Base-by-base conservation (phyloP, 1,140 invertebrate genomes). In the Cardiocondyla obscurior region DNA sequence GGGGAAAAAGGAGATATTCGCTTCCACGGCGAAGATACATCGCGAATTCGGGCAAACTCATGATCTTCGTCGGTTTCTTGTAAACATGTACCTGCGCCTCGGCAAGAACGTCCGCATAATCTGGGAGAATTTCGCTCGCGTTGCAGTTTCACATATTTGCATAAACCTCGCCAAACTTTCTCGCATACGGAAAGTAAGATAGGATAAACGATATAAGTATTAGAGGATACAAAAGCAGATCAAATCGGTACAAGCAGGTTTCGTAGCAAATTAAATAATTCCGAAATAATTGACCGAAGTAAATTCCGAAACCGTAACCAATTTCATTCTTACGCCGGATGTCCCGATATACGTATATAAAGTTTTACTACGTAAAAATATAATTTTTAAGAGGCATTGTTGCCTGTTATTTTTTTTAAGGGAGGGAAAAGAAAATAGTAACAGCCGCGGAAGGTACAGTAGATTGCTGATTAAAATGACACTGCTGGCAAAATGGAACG, bases 141-240 rank as follows among this genome's bases (percentile, higher is more conserved):
- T 67, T 70, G 83, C 85, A 86, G 85, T 86, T 86, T 82, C 76
- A 46, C 49, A 85, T 85, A 86, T 86, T 86, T 86, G 62, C 85
- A 86, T 86, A 86, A 86, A 69, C 83, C 53, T 22, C 76, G 36
- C 42, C 51, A 49, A 85, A 39, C 53, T 60, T 51, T 64, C 55
- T 10, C 49, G 33, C 60, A 65, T 57, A 49, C 44, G 55, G 28
- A 46, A 58, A 19, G 67, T 49, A 67, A 73, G 42, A 28, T 73
- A 86, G 46, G 72, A 70, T 65, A 60, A 79, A 57, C 33, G 74
- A 70, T 79, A 77, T 77, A 77, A 25, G 60, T 67, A 67, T 67
- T 39, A 49, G 1, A 3, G 22, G 33, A 36, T 79, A 55, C 25
- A 69, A 53, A 49, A 55, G 22, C 19, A 42, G 4, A 22, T 64